Evolutionary conservation across 2,888 invertebrate genomes (phyloP).

Genomic region (Anoncus sp.): DNA sequence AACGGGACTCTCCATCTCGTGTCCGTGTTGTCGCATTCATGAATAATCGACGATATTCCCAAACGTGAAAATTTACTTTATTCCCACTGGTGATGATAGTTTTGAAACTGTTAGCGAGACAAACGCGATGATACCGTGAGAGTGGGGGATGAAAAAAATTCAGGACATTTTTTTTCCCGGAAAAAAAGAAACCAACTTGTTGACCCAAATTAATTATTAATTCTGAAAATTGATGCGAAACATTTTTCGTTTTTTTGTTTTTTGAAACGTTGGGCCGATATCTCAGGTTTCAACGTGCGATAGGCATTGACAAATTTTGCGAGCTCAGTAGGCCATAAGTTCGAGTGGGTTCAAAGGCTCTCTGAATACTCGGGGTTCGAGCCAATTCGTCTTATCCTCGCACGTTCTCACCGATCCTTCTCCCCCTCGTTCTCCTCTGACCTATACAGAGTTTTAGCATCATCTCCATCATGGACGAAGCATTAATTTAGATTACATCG

Average conservation of each 20-base stretch:
- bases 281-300: constrained; percentile 1
- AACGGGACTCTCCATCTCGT: constrained; percentile 27
- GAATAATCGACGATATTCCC: constrained; percentile 58
- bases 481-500: constrained; percentile 64
- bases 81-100: constrained; percentile 60
- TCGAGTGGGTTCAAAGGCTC: constrained; percentile 42
- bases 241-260: constrained; percentile 6
- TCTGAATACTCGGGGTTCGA: constrained; percentile 25
- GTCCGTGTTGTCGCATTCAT: constrained; percentile 34
- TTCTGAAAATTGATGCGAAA: constrained; percentile 37
- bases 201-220: constrained; percentile 45
- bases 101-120: constrained; percentile 40
- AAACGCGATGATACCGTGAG: background rate
- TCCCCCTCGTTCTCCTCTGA: constrained; percentile 12
- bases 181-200: constrained; percentile 11
- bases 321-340: constrained; percentile 33
- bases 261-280: background rate
- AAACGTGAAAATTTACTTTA: constrained; percentile 47
- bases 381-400: constrained; percentile 59
- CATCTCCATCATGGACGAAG: constrained; percentile 50
- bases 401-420: constrained; percentile 41
- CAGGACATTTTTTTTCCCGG: constrained; percentile 3
- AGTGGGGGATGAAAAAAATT: background rate
- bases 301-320: constrained; percentile 28
- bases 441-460: constrained; percentile 26